Evolutionary conservation across 2,888 invertebrate genomes (phyloP).

Genomic region (Euspilapteryx auroguttella): DNA sequence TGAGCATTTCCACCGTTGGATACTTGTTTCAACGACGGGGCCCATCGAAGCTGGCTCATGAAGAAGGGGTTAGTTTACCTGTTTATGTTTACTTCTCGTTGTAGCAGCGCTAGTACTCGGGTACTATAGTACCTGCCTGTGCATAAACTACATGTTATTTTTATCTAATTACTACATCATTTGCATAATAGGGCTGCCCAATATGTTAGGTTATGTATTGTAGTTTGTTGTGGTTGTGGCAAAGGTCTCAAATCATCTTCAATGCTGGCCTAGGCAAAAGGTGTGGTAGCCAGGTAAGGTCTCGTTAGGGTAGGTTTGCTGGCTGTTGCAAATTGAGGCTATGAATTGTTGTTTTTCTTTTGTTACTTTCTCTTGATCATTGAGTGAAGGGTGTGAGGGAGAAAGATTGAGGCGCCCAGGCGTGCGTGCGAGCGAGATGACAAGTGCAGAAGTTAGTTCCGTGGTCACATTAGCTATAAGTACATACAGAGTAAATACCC

Average conservation of each 20-base stretch:
- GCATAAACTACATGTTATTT: constrained; percentile 16
- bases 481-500: too few relatives aligned
- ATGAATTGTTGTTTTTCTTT: constrained; percentile 50
- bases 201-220: too few relatives aligned
- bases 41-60: constrained; percentile 56
- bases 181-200: constrained; percentile 18
- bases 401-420: constrained; percentile 18
- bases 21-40: constrained; percentile 45
- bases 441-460: constrained; percentile 27
- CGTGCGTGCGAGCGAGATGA: constrained; percentile 25
- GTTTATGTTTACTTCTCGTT: constrained; percentile 37
- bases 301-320: too few relatives aligned
- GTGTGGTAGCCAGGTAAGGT: too few relatives aligned
- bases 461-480: constrained; percentile 1
- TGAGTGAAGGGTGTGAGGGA: constrained; percentile 50
- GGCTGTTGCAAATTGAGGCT: constrained; percentile 32
- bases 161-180: constrained; percentile 18
- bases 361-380: constrained; percentile 57
- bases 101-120: too few relatives aligned
- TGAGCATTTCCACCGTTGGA: constrained; percentile 47
- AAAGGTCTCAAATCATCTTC: too few relatives aligned
- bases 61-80: constrained; percentile 59
- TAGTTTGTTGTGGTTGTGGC: too few relatives aligned
- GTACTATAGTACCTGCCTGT: too few relatives aligned
- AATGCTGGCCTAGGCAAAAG: too few relatives aligned